Evolutionary conservation across 2,113 vertebrate species (phyloP), one percentile per base, ranked within the genome.

Genomic region (Neofelis nebulosa): DNA sequence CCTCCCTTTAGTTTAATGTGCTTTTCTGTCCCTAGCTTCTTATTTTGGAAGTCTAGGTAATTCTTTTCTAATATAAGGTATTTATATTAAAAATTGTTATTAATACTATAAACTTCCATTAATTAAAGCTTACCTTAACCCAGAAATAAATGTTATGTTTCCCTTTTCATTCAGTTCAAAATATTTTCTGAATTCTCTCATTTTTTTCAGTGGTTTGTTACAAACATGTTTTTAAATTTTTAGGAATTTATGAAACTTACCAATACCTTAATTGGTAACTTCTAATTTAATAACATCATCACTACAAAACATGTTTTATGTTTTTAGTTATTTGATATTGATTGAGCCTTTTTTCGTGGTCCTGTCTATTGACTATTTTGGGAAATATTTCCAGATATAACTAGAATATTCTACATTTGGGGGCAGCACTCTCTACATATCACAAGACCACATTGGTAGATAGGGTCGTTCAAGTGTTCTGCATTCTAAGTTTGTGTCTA

Each of bases 111-210:
- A 27, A 55, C 48, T 63, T 76, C 6, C n/a, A 19, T 87, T 95
- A 81, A 38, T 50, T 2, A 65, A 21, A 55, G 5, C 31, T 76
- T 91, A 88, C 52, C 1, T 91, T 15, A 84, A 71, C 8, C 31
- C 4, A 63, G 13, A 52, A 57, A 74, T 55, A 71, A 79, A 57
- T 31, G 16, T 74, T 85, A 14, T n/a, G 5, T 29, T 85, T 94
- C 14, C 11, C 25, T 50, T 50, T 89, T 61, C 7, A 88, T 65
- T 91, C 33, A 76, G 6, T 36, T 86, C 7, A 89, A 89, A 92
- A 61, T 93, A 83, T 68, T 93, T 82, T 69, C 52, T 90, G 41
- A 91, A 93, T 93, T 76, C 14, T 79, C 29, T 66, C 29, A 57
- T 29, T 7, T 79, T 78, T 74, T 69, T 79, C 36, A 79, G 36